These are phyloP conservation scores for Lapara coniferarum DNA, from an alignment of 2,888 invertebrate genomes.

Conservation along the genomic window DNA sequence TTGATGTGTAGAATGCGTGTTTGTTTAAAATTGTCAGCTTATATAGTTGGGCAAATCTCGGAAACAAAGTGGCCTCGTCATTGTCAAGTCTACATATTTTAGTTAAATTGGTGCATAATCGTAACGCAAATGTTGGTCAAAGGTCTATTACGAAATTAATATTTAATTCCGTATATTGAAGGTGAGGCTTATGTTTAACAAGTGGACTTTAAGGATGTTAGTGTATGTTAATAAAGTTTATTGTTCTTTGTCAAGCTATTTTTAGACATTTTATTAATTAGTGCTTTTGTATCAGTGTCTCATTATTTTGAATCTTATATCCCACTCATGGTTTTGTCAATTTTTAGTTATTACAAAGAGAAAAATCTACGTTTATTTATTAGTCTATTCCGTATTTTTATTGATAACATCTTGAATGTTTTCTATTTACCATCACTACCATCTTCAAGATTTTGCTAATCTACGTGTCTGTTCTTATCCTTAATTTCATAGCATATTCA, in stretches of 20 bases:
- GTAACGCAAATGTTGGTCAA: slow-evolving; percentile 47
- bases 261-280: too few species aligned
- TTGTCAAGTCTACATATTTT: slow-evolving; percentile 59
- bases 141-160: slow-evolving; percentile 49
- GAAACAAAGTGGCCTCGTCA: slow-evolving; percentile 60
- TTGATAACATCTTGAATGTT: too few species aligned
- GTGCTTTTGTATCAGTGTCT: too few species aligned
- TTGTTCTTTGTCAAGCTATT: too few species aligned
- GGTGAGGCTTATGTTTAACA: slow-evolving; percentile 42
- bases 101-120: slow-evolving; percentile 51
- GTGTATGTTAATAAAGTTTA: too few species aligned
- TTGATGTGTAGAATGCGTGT: slow-evolving; percentile 57
- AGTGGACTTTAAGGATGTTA: neutral
- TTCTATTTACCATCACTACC: too few species aligned
- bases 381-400: too few species aligned
- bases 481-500: neutral
- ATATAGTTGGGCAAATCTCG: slow-evolving; percentile 61
- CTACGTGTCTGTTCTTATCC: neutral
- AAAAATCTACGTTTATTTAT: too few species aligned
- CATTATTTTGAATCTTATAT: too few species aligned
- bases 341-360: too few species aligned
- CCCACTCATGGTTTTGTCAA: too few species aligned
- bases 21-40: slow-evolving; percentile 54
- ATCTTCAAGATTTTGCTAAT: neutral
- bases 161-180: slow-evolving; percentile 47